phyloP scores from a whole-genome alignment of 2,888 invertebrate genomes.

The Hemicrepidius hirtus region DNA sequence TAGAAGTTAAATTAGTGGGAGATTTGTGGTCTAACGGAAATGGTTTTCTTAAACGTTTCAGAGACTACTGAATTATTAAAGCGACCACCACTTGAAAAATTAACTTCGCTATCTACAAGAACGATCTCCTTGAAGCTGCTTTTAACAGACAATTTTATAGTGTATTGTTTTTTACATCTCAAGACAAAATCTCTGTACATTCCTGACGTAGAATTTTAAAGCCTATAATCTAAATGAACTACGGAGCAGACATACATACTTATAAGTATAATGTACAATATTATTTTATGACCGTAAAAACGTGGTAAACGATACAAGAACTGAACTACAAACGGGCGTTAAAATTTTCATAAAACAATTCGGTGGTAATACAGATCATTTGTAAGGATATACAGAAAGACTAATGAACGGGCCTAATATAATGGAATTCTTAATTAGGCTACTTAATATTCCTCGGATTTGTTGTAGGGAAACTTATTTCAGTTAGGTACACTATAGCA shows the following conservation, averaged over 20 bases:
- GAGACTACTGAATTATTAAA: conserved; percentile 64
- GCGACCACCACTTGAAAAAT: conserved; percentile 61
- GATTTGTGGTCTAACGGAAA: conserved; percentile 62
- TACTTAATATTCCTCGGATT: conserved; percentile 9
- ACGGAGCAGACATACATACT: no score
- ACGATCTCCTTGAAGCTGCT: conserved; percentile 52
- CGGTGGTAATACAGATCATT: neutral
- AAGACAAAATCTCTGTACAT: no score
- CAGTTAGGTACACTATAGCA: no score
- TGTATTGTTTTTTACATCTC: neutral
- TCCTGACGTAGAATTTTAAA: no score
- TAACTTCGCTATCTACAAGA: conserved; percentile 53
- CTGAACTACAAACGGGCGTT: neutral
- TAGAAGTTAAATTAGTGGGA: conserved; percentile 58
- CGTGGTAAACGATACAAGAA: neutral
- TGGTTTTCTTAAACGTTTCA: conserved; percentile 63
- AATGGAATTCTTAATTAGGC: conserved; percentile 12
- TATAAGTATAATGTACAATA: no score
- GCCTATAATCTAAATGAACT: no score
- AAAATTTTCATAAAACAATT: neutral
- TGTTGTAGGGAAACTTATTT: neutral
- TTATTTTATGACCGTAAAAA: no score
- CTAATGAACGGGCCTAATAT: neutral
- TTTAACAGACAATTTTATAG: conserved; percentile 42
- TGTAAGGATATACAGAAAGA: no score